Conservation (phyloP, 2,888 invertebrate genomes). For the Dynastes tityus region DNA sequence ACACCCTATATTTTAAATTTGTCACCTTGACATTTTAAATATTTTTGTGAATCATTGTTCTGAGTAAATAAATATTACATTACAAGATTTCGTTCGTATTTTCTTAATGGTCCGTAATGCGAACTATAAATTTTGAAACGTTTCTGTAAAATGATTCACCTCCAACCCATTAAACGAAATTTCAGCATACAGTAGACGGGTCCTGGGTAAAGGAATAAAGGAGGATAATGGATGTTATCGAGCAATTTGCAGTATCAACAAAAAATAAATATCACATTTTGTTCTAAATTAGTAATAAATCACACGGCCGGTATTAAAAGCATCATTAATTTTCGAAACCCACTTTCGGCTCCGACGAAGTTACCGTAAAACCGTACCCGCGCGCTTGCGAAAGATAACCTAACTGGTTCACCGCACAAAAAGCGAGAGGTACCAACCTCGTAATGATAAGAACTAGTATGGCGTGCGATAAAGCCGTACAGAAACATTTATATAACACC, state of each 20-base stretch:
- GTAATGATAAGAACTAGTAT: slow-evolving; percentile 34
- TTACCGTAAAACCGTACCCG: slow-evolving; percentile 3
- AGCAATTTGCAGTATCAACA: background rate
- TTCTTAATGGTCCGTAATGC: too few species aligned
- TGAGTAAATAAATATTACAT: too few species aligned
- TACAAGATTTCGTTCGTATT: too few species aligned
- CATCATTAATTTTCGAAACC: slow-evolving; percentile 20
- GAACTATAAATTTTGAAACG: too few species aligned
- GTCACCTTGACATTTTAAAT: too few species aligned
- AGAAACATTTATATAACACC: slow-evolving; percentile 58
- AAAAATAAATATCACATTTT: slow-evolving; percentile 7
- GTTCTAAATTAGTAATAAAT: background rate
- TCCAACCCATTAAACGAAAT: too few species aligned
- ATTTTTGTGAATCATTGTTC: too few species aligned
- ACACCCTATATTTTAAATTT: too few species aligned
- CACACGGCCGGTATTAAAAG: slow-evolving; percentile 16
- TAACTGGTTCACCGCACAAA: background rate
- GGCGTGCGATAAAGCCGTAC: slow-evolving; percentile 52
- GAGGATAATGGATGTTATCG: background rate
- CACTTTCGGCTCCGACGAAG: slow-evolving; percentile 11
- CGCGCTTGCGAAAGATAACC: slow-evolving; percentile 31
- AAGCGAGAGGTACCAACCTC: slow-evolving; percentile 30
- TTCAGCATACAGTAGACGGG: background rate
- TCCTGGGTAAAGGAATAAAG: background rate
- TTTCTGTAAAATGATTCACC: too few species aligned